Evolutionary conservation across 1,140 invertebrate genomes (phyloP).

Genomic region (Helicoverpa zea): DNA sequence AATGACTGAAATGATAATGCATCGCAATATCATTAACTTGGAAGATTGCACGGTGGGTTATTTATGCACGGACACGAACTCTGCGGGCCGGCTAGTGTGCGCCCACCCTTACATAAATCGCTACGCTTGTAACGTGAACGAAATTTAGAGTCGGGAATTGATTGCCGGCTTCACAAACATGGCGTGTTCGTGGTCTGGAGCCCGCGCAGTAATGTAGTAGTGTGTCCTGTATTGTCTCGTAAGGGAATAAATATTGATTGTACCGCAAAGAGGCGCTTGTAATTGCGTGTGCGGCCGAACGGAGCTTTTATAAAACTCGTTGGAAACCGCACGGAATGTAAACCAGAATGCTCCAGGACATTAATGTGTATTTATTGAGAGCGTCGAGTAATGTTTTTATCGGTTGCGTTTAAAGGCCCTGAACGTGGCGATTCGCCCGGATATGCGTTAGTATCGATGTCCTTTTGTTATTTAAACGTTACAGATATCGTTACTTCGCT

Average conservation of each 20-base stretch:
- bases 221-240: constrained; percentile 72
- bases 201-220: constrained; percentile 68
- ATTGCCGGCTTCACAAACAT: constrained; percentile 60
- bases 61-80: constrained; percentile 68
- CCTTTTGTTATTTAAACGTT: constrained; percentile 62
- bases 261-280: constrained; percentile 80
- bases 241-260: constrained; percentile 80
- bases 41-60: constrained; percentile 69
- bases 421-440: constrained; percentile 69
- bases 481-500: constrained; percentile 45
- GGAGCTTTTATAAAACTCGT: constrained; percentile 84
- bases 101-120: constrained; percentile 60
- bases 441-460: constrained; percentile 64
- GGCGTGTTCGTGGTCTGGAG: constrained; percentile 47
- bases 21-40: constrained; percentile 74
- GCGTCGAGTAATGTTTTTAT: constrained; percentile 86
- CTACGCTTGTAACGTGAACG: constrained; percentile 52
- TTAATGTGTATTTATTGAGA: constrained; percentile 86
- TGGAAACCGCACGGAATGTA: constrained; percentile 83
- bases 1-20: constrained; percentile 69
- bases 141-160: constrained; percentile 61
- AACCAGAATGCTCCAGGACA: constrained; percentile 84
- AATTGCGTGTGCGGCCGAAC: constrained; percentile 83
- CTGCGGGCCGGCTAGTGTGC: constrained; percentile 57
- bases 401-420: constrained; percentile 69